Conservation (phyloP, 2,113 vertebrate genomes). For the Microtus montanus region DNA sequence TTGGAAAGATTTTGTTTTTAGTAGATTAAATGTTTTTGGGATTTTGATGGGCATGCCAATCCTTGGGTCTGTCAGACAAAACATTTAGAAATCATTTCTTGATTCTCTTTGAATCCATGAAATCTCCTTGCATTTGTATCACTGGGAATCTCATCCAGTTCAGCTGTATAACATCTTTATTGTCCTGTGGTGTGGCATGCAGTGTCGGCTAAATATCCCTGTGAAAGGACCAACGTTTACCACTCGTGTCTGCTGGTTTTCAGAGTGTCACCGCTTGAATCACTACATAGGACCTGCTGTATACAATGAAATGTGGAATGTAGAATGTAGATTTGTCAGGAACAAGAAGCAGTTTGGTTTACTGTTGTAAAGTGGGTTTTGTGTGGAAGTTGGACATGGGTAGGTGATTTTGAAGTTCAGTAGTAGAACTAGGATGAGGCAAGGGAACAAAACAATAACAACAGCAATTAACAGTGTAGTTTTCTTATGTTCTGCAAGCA, state of each 20-base stretch:
- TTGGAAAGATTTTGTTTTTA: background rate
- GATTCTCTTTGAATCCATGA: background rate
- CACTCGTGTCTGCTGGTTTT: no score
- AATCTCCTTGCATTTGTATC: background rate
- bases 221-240: no score
- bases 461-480: background rate
- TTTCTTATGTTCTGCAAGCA: background rate
- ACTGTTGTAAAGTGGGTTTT: background rate
- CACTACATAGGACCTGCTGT: background rate
- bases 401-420: background rate
- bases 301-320: background rate
- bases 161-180: no score
- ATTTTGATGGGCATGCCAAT: background rate
- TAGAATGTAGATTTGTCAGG: background rate
- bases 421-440: conserved; percentile 22
- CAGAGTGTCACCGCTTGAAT: background rate
- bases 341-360: background rate
- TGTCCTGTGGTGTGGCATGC: background rate
- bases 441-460: background rate
- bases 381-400: background rate
- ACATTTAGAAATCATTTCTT: background rate
- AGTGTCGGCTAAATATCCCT: background rate
- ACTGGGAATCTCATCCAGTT: no score
- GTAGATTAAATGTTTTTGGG: background rate
- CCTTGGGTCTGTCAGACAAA: background rate